Evolutionary conservation across 2,113 vertebrate genomes (phyloP), one percentile per base, ranked within the genome.

Genomic region (Tragelaphus scriptus): DNA sequence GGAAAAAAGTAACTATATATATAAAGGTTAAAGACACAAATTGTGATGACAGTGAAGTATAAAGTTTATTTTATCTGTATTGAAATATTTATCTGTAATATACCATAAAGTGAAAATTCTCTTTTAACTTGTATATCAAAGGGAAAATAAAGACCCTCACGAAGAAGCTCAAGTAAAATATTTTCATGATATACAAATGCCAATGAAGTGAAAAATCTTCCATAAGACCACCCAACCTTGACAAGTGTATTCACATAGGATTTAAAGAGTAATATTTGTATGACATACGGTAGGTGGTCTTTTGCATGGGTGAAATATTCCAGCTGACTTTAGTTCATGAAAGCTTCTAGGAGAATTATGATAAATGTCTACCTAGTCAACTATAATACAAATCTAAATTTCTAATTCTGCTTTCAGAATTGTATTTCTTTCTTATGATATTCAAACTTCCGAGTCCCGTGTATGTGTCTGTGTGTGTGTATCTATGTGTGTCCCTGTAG

Each of bases 121-220:
- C 91, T 96, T 98, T 98, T 80, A 97, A 96, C 85, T 95, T 95
- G 26, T 90, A 58, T 96, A 97, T 94, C 85, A 98, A 96, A 97
- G 92, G 95, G 63, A 94, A 97, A 96, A 95, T 40, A 97, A 92
- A 89, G 85, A 92, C 86, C 55, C 28, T 40, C 49, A 21, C n/a
- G 79, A 85, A 91, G 80, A 96, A 90, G 51, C 77, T 96, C 44
- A 96, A 96, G 90, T 94, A 88, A 98, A 97, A 97, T 96, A 97
- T 94, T 97, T 98, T 94, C 85, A 96, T 96, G 81, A 89, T 91
- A 95, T 16, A 97, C 94, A 93, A 98, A 96, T 81, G 68, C 55
- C 88, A 94, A 0, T 96, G 94, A 92, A 93, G 90, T 97, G 92
- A 96, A 92, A 95, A 96, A 80, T 93, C 77, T 98, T 71, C 79